A percentile compares a stretch with the other conserved stretches of the same genome.
These are phyloP conservation scores for Gambusia affinis DNA, from an alignment of 2,113 vertebrate species.

Conservation along the genomic window DNA sequence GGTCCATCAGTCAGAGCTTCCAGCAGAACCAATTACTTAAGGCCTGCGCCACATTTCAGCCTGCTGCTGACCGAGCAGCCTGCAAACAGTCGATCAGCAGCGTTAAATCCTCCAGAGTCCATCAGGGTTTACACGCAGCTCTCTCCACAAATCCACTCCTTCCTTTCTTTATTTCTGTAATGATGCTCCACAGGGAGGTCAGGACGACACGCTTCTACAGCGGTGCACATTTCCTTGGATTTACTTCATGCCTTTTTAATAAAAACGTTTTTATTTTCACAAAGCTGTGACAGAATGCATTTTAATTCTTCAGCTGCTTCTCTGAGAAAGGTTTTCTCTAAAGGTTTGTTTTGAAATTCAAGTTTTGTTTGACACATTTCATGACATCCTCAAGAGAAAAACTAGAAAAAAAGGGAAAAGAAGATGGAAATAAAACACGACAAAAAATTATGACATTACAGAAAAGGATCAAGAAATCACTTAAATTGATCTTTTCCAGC, in stretches of 20 bases:
- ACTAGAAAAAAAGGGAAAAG: too few relatives aligned
- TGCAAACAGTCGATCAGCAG: slow-evolving; percentile 38
- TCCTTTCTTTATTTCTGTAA: not conserved
- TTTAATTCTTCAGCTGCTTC: too few relatives aligned
- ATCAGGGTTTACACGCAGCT: not conserved
- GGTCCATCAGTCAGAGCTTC: slow-evolving; percentile 34
- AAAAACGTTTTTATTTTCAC: not conserved
- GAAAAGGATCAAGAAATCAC: too few relatives aligned
- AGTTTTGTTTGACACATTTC: too few relatives aligned
- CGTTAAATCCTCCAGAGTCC: slow-evolving; percentile 14
- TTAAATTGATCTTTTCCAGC: too few relatives aligned
- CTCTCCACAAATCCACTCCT: not conserved
- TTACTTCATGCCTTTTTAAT: not conserved
- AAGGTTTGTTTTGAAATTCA: too few relatives aligned
- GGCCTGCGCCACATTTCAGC: not conserved
- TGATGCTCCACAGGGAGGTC: not conserved
- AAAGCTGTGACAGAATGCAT: too few relatives aligned
- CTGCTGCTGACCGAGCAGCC: slow-evolving; percentile 58
- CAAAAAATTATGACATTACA: too few relatives aligned
- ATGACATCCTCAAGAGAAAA: too few relatives aligned
- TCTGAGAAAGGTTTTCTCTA: too few relatives aligned
- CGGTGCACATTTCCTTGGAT: not conserved
- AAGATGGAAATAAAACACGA: too few relatives aligned
- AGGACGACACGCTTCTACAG: not conserved
- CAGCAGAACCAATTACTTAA: slow-evolving; percentile 63